Percentiles rank a stretch among this genome's conserved stretches.
Evolutionary conservation across 2,797 vertebrate species (phyloP).

Genomic region (Basileuterus tristriatus): DNA sequence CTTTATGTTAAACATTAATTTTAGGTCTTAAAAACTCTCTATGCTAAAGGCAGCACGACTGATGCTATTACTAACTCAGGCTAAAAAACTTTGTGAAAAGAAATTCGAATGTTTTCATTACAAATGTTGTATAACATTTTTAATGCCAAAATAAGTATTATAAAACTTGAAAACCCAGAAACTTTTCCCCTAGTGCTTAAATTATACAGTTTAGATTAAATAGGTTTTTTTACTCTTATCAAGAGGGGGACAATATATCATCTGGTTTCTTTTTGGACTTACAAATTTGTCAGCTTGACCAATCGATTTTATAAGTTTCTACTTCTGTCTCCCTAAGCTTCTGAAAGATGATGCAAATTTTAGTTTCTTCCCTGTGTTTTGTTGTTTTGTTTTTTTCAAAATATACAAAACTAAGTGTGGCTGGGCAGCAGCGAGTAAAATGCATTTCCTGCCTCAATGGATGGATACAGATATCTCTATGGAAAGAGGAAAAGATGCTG

Average conservation of each 20-base stretch:
- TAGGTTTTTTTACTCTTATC: not conserved
- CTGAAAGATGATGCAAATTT: not conserved
- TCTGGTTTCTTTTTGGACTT: not conserved
- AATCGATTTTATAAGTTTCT: not conserved
- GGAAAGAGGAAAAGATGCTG: not conserved
- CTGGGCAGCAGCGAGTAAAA: not conserved
- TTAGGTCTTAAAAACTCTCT: not conserved
- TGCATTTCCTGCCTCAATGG: not conserved
- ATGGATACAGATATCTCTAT: not conserved
- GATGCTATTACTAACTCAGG: not conserved
- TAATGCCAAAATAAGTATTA: not conserved
- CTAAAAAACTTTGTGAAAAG: not conserved
- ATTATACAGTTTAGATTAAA: not conserved
- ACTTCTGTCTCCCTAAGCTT: not conserved
- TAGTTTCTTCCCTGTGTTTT: not conserved
- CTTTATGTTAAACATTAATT: not conserved
- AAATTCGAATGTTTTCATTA: not conserved
- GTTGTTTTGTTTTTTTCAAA: not conserved
- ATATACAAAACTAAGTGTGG: not conserved
- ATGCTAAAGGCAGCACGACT: not conserved
- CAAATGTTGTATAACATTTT: not conserved
- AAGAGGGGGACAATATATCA: not conserved
- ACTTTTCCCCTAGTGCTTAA: not conserved
- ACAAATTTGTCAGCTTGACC: not conserved
- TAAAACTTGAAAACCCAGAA: not conserved